These are phyloP conservation scores for Drosophila pectinifera DNA, from an alignment of 1,140 invertebrate species.

Conservation along the genomic window DNA sequence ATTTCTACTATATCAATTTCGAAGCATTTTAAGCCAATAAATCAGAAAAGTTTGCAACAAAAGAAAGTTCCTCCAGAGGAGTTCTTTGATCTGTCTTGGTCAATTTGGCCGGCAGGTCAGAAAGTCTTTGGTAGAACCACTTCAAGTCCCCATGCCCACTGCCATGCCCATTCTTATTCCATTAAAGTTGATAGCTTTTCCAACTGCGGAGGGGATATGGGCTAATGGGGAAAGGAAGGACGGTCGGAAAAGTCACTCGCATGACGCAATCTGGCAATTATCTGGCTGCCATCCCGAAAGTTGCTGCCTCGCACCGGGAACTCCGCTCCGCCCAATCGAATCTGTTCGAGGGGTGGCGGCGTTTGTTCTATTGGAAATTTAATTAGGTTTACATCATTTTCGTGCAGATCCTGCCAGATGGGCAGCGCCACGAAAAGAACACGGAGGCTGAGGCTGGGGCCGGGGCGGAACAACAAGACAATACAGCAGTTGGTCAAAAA, in stretches of 20 bases:
- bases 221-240: slow-evolving; percentile 31
- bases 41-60: background rate
- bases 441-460: no score
- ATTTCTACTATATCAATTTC: background rate
- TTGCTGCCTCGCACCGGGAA: slow-evolving; percentile 36
- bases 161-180: background rate
- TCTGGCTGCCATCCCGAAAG: slow-evolving; percentile 63
- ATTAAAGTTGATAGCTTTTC: slow-evolving; percentile 47
- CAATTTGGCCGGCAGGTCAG: slow-evolving; percentile 39
- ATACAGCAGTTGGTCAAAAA: slow-evolving; percentile 59
- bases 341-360: slow-evolving; percentile 34
- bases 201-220: slow-evolving; percentile 21
- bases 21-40: background rate
- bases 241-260: slow-evolving; percentile 54
- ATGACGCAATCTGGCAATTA: slow-evolving; percentile 81
- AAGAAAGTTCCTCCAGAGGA: slow-evolving; percentile 6
- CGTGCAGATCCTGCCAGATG: slow-evolving; percentile 72
- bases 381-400: slow-evolving; percentile 82
- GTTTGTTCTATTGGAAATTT: slow-evolving; percentile 76
- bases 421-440: slow-evolving; percentile 38
- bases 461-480: slow-evolving; percentile 15
- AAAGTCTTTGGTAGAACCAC: slow-evolving; percentile 28
- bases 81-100: slow-evolving; percentile 45
- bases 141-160: background rate
- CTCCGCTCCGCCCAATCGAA: slow-evolving; percentile 8